A percentile compares a stretch with the other conserved stretches of the same genome.
These are phyloP conservation scores for Oceanodroma leucorhoa DNA, from an alignment of 2,797 vertebrate genomes.

Conservation along the genomic window DNA sequence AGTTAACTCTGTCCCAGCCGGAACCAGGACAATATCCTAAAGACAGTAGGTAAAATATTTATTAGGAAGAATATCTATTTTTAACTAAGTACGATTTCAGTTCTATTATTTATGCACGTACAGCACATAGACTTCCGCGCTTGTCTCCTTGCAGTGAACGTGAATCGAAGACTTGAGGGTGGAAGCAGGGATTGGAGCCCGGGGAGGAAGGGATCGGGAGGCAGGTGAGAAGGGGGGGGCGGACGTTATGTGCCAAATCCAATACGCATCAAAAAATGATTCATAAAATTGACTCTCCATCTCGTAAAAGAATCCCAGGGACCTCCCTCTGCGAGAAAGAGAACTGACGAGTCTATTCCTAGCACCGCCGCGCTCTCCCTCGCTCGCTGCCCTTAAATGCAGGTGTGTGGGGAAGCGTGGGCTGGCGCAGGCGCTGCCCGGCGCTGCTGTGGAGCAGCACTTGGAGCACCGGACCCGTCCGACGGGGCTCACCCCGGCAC, in stretches of 20 bases:
- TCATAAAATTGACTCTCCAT: background rate
- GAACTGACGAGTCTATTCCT: background rate
- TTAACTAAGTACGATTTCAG: constrained; percentile 70
- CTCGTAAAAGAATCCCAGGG: background rate
- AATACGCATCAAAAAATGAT: background rate
- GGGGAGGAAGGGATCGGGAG: background rate
- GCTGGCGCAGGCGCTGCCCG: rapidly evolving
- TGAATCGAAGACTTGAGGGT: background rate
- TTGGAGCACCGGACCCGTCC: rapidly evolving
- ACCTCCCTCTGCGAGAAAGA: background rate
- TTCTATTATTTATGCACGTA: constrained; percentile 72
- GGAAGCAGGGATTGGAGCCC: background rate
- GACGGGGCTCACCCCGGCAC: rapidly evolving
- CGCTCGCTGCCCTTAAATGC: rapidly evolving
- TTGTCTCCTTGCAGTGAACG: background rate
- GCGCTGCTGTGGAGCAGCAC: background rate
- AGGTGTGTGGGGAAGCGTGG: rapidly evolving
- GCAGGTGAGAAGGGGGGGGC: background rate
- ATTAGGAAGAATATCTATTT: constrained; percentile 73
- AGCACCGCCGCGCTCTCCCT: background rate
- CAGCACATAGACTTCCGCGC: background rate
- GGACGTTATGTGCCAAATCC: background rate
- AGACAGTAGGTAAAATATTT: constrained; percentile 76
- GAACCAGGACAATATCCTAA: too few relatives aligned
- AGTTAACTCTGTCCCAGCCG: too few relatives aligned